Evolutionary conservation across 2,113 vertebrate species (phyloP), one percentile per base, ranked within the genome.

Genomic region (Rhinogobius similis): DNA sequence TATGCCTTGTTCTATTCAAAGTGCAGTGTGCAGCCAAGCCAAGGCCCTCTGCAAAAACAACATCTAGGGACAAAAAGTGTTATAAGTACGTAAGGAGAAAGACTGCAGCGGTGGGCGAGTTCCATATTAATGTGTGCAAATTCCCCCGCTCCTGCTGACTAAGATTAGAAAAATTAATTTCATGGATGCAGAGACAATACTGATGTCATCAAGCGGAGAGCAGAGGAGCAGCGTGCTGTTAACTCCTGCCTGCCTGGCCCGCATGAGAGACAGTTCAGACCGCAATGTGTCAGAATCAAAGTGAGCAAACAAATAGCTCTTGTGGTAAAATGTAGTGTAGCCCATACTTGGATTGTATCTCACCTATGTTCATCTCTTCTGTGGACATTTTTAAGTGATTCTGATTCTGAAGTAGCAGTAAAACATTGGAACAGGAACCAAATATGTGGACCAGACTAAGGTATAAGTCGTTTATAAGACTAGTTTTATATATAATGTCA

Each of bases 81-180:
- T 55, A 64, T 68, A 65, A 76, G 68, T 38, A 84, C 46, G 62
- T 44, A 69, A 74, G 68, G 62, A 77, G 75, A 76, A 76, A 86
- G 77, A 81, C 73, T 78, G 86, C 83, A 81, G 85, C 81, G 76
- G 82, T 85, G 85, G 87, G 88, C 79, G 86, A 89, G 82, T 87
- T 92, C 82, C 88, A 89, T 89, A 91, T 91, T 92, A 92, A 91
- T 92, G 87, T 90, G 89, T 91, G 91, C 91, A 92, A 91, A 91
- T 92, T 92, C 86, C 87, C 88, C 78, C 79, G 77, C 92, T 92
- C 89, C 91, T 93, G 92, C 92, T 92, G 91, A 93, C 89, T 90
- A 90, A 92, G 90, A 92, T 92, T 91, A 93, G 89, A 91, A 93
- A 91, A 92, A 93, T 92, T 92, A 91, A 93, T 93, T 92, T 92